A percentile compares a stretch with the other conserved stretches of the same genome.
Conservation (phyloP, 2,797 vertebrate species). For the Bradypodion pumilum region DNA sequence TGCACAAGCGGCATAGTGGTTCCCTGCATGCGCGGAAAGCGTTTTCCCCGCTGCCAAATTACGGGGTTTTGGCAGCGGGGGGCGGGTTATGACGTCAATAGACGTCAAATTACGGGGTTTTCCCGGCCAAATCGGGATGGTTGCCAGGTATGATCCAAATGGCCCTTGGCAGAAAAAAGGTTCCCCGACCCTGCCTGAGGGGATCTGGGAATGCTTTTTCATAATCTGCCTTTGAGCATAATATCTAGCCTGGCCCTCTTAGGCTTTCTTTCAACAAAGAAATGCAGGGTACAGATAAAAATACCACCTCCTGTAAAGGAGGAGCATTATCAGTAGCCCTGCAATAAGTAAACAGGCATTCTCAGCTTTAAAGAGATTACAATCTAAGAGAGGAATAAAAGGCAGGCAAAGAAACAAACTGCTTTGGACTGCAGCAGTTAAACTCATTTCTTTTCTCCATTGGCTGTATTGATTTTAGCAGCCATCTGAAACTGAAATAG, state of each 20-base stretch:
- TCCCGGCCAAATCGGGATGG: no score
- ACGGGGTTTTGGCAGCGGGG: no score
- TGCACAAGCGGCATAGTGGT: no score
- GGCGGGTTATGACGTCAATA: no score
- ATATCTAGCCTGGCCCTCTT: neutral
- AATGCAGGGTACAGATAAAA: neutral
- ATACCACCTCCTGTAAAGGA: neutral
- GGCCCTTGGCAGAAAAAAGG: no score
- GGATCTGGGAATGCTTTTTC: no score
- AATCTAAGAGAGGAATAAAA: slow-evolving; percentile 14
- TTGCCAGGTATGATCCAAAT: no score
- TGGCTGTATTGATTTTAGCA: slow-evolving; percentile 47
- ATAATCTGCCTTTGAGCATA: neutral
- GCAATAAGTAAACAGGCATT: neutral
- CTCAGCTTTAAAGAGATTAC: neutral
- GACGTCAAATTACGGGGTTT: no score
- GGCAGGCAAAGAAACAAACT: neutral
- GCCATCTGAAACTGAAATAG: slow-evolving; percentile 11
- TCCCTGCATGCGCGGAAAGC: no score
- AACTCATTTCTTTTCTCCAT: slow-evolving; percentile 48
- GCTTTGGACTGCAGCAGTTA: slow-evolving; percentile 45
- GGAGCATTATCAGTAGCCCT: neutral
- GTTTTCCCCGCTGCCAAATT: no score
- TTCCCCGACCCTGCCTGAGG: no score
- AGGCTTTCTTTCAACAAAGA: neutral